Evolutionary conservation across 2,888 invertebrate species (phyloP), one percentile per base, ranked within the genome.

Genomic region (Drosophila leonis): DNA sequence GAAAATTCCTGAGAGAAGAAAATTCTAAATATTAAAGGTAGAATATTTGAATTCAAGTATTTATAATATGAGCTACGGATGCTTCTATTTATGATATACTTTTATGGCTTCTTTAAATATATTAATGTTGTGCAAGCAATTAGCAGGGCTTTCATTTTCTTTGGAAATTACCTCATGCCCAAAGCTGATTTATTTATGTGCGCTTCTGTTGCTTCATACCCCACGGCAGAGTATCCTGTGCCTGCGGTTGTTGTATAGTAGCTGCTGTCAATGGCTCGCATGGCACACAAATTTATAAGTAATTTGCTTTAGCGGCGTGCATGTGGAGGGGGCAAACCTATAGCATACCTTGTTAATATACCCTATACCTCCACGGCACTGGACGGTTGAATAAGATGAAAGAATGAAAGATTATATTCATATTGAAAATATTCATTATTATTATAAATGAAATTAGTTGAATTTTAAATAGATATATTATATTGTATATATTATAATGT

Each of bases 151-250:
- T n/a, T 6, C 1, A 2, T 31, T 31, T 42, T 48, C 44, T 18
- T 31, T 59, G 72, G 83, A 88, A 91, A 90, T 90, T 87, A 90
- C 90, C 90, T 90, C 90, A 86, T 90, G 91, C 63, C 77, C 70
- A 49, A 61, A 80, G 88, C 82, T 91, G 90, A 91, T 92, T 92
- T 92, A 90, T 90, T 87, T 89, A 83, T 90, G 83, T 75, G 65
- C 70, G 65, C 63, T 73, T 73, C 63, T 72, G 66, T 69, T 73
- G 42, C 31, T 56, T 44, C 57, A 61, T 52, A 49, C 63, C 59
- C 61, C 33, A 65, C 46, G 63, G 42, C 42, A 66, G 70, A 61
- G 65, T 74, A 55, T 78, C 24, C 54, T 56, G 66, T 42, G 44
- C 54, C 42, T 42, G 31, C 54, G 75, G 89, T 86, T 87, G 87